A percentile compares a stretch with the other conserved stretches of the same genome.
Evolutionary conservation across 2,113 vertebrate species (phyloP).

Genomic region (Aplodontia rufa): DNA sequence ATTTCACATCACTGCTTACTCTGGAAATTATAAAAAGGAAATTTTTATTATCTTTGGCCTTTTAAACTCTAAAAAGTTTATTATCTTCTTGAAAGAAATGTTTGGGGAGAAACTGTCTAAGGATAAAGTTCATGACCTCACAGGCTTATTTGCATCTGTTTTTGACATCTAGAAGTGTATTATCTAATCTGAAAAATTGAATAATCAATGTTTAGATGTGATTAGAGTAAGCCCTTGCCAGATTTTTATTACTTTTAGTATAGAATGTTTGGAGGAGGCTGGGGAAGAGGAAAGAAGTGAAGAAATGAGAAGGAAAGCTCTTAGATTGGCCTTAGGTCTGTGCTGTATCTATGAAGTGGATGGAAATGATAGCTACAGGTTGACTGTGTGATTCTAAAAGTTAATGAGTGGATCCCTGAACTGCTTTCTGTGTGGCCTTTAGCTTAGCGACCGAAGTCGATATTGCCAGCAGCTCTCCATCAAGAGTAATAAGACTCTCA

Average conservation of each 20-base stretch:
- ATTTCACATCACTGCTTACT: neutral
- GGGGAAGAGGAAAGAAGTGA: neutral
- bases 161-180: neutral
- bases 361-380: neutral
- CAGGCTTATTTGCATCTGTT: neutral
- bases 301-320: neutral
- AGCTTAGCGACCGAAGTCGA: neutral
- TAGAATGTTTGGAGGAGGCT: neutral
- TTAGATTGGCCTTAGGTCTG: neutral
- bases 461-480: neutral
- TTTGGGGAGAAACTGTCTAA: neutral
- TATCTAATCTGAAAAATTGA: neutral
- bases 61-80: neutral
- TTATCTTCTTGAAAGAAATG: neutral
- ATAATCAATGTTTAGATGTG: neutral
- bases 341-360: neutral
- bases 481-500: neutral
- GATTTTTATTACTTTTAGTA: neutral
- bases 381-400: neutral
- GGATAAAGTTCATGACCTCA: neutral
- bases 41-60: neutral
- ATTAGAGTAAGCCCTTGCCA: neutral
- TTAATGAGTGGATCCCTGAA: neutral
- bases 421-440: neutral
- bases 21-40: neutral